These are phyloP conservation scores for Drosophila mercatorum DNA, from an alignment of 2,888 invertebrate species.

Conservation along the genomic window DNA sequence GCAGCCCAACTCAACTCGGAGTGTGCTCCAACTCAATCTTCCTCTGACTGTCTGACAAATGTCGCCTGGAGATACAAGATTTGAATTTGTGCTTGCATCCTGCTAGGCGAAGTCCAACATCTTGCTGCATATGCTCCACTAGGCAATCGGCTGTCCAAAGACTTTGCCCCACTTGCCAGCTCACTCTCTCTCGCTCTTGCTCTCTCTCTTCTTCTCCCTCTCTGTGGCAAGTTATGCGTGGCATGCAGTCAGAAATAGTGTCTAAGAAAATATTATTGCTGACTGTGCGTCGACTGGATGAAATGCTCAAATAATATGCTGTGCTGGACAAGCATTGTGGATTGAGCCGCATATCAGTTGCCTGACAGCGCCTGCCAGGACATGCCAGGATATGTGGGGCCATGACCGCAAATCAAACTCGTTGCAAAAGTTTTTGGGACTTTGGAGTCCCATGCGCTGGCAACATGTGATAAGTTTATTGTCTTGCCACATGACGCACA, in stretches of 20 bases:
- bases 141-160: constrained; percentile 58
- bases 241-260: constrained; percentile 57
- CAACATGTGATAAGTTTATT: constrained; percentile 80
- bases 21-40: constrained; percentile 24
- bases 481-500: constrained; percentile 71
- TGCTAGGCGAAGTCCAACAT: constrained; percentile 24
- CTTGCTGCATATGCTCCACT: constrained; percentile 49
- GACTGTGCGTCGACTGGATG: constrained; percentile 63
- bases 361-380: constrained; percentile 75
- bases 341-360: constrained; percentile 79
- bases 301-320: constrained; percentile 41
- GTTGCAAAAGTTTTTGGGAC: constrained; percentile 64
- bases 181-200: not conserved
- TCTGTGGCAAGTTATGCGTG: constrained; percentile 55
- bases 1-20: constrained; percentile 53
- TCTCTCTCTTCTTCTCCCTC: not conserved
- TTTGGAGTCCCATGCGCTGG: constrained; percentile 33
- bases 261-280: constrained; percentile 76
- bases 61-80: constrained; percentile 59
- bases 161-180: not conserved
- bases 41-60: constrained; percentile 59
- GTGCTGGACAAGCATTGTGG: constrained; percentile 20
- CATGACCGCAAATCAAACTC: constrained; percentile 75
- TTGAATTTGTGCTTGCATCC: constrained; percentile 54
- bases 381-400: constrained; percentile 46